phyloP scores from a whole-genome alignment of 64 coral and sea anemone species.

The Montipora sp. region DNA sequence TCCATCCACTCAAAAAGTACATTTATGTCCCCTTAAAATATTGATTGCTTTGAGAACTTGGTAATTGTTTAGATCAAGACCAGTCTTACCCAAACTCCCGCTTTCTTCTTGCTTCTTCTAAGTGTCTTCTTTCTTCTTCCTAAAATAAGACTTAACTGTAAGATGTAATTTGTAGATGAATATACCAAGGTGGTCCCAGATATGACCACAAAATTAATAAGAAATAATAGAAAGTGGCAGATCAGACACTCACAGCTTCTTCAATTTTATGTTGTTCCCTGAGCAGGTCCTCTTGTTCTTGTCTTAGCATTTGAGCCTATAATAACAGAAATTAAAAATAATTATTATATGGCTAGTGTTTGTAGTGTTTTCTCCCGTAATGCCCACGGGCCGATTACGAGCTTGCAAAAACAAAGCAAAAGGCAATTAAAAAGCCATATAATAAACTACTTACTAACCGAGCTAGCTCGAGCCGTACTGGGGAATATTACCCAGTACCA shows the following conservation, averaged over 20 bases:
- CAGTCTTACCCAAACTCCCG: conserved; percentile 81
- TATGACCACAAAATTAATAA: not conserved
- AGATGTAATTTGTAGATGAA: not conserved
- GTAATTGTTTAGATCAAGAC: not conserved
- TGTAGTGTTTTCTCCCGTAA: too few species aligned
- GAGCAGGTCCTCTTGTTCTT: conserved; percentile 89
- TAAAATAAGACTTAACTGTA: conserved; percentile 18
- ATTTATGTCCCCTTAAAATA: too few species aligned
- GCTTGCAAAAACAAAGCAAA: too few species aligned
- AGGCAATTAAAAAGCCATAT: too few species aligned
- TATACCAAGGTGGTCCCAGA: not conserved
- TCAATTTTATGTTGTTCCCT: conserved; percentile 94
- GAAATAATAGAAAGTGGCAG: not conserved
- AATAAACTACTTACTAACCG: too few species aligned
- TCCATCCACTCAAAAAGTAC: too few species aligned
- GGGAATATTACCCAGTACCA: too few species aligned
- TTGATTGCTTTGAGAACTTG: not conserved
- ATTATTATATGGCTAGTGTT: not conserved
- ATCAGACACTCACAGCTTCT: conserved; percentile 81
- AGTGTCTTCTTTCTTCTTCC: conserved; percentile 83
- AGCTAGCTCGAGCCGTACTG: too few species aligned
- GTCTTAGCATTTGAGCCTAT: conserved; percentile 90
- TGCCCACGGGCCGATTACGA: too few species aligned
- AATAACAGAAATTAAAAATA: not conserved
- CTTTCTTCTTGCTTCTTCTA: conserved; percentile 91